Base-by-base conservation (phyloP, 2,113 vertebrate genomes). In the Ochotona curzoniae region DNA sequence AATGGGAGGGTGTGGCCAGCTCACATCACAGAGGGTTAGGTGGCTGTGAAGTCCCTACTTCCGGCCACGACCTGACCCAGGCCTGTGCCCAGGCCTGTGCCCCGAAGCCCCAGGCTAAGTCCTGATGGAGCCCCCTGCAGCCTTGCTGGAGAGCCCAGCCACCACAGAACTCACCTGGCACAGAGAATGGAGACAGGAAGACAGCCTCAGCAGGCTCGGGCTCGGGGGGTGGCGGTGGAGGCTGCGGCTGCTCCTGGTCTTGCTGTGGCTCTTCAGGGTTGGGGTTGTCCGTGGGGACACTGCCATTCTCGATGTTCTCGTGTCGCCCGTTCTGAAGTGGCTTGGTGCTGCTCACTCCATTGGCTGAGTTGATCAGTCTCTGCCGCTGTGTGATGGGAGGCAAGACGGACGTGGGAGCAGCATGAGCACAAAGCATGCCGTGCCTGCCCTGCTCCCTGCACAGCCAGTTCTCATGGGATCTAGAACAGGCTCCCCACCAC, bases 281-380 rank as follows among this genome's bases (percentile, higher is more conserved):
- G 73, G 98, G 98, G 96, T 98, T 99, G 73, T 99, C 99, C 96
- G 98, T 98, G 0, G 99, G 99, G 14, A 99, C 98, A 4, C 99
- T 99, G 38, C 99, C 99, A 1, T 99, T 99, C 97, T 99, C 99
- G 0, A 99, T 98, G 89, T 99, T 99, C 9, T 98, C 97, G 57
- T 99, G 99, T 44, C 98, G 99, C 75, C 98, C 98, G 9, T 97
- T 98, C 21, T 99, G 99, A 57, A 99, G 97, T 1, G 98, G 98
- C 96, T 98, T 99, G 38, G 38, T 44, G 35, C 97, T 98, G 28
- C 98, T 98, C 76, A 99, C 97, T 0, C 99, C 98, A 1, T 99
- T 99, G 25, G 99, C 98, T 0, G 99, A 98, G 5, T 99, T 99
- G 93, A 99, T 99, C 96, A 99, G 98, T 92, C 99, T 98, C 98